Conservation (phyloP, 2,797 vertebrate genomes). For the Smutsia temminckii region DNA sequence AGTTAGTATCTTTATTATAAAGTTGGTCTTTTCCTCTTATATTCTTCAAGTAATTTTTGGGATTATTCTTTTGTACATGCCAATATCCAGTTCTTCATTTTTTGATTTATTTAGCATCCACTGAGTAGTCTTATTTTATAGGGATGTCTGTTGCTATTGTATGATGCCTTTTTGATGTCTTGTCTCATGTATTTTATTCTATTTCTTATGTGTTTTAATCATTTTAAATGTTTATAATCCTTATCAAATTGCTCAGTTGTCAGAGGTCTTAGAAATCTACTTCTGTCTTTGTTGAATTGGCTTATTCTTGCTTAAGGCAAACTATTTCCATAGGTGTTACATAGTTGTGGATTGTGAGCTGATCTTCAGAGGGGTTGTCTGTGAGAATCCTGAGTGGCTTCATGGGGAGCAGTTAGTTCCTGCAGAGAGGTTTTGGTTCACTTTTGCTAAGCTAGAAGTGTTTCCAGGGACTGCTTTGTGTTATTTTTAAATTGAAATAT, state of each 20-base stretch:
- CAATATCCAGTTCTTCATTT: neutral
- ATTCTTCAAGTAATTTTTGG: neutral
- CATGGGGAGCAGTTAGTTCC: neutral
- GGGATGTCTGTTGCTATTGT: neutral
- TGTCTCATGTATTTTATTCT: neutral
- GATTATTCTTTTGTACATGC: neutral
- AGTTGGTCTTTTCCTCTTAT: neutral
- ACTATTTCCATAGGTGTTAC: neutral
- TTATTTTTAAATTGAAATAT: slow-evolving; percentile 27
- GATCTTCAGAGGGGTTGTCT: neutral
- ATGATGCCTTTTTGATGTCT: neutral
- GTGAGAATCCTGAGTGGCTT: neutral
- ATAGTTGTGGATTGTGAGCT: slow-evolving; percentile 20
- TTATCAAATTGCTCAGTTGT: neutral
- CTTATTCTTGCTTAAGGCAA: slow-evolving; percentile 27
- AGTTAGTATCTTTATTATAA: neutral
- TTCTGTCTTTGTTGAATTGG: neutral
- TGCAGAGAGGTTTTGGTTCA: slow-evolving; percentile 4
- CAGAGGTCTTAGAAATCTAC: slow-evolving; percentile 8
- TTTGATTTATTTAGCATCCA: neutral
- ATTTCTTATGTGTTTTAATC: slow-evolving; percentile 16
- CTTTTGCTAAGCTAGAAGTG: neutral
- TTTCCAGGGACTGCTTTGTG: neutral
- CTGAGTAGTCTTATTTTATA: neutral
- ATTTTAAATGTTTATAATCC: neutral